Evolutionary conservation across 2,888 invertebrate species (phyloP).

Genomic region (Laspeyria flexula): DNA sequence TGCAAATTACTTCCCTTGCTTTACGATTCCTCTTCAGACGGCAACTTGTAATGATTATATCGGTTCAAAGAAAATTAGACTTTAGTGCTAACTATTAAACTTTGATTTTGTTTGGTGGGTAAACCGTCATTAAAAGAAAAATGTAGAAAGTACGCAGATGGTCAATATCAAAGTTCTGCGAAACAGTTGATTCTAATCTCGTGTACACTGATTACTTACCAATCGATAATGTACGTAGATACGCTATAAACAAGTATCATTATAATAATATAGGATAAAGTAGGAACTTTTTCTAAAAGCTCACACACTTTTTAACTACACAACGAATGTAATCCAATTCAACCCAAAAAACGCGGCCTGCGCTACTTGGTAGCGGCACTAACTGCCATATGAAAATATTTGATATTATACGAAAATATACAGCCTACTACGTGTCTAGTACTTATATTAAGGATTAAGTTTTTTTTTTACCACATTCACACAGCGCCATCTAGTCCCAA

Average conservation of each 20-base stretch:
- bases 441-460: too few species aligned
- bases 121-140: conserved; percentile 26
- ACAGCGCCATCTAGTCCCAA: too few species aligned
- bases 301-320: neutral
- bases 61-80: conserved; percentile 41
- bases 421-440: too few species aligned
- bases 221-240: conserved; percentile 2
- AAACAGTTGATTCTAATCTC: conserved; percentile 42
- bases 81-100: conserved; percentile 36
- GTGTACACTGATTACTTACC: conserved; percentile 34
- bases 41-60: conserved; percentile 50
- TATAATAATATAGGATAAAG: too few species aligned
- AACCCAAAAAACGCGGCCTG: too few species aligned
- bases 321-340: too few species aligned
- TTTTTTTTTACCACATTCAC: too few species aligned
- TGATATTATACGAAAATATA: too few species aligned
- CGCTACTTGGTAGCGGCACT: too few species aligned
- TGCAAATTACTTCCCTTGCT: conserved; percentile 79
- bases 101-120: conserved; percentile 31
- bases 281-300: too few species aligned
- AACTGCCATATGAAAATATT: too few species aligned
- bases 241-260: neutral
- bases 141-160: conserved; percentile 16
- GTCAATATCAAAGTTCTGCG: conserved; percentile 43
- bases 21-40: conserved; percentile 70